Conservation (phyloP, 2,113 vertebrate species). For the Jacana jacana region DNA sequence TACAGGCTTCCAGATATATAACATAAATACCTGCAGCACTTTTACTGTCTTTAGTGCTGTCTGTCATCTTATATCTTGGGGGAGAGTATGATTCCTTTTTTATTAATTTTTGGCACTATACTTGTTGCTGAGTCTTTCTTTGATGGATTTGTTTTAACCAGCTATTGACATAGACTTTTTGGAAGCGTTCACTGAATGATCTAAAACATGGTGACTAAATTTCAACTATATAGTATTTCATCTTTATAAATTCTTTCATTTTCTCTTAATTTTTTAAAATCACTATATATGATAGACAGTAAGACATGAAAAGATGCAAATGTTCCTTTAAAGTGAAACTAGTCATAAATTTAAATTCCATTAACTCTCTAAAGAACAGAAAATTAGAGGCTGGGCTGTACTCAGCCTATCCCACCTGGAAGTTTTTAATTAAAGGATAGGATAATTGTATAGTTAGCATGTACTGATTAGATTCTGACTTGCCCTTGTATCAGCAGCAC, state of each 20-base stretch:
- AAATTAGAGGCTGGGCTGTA: conserved; percentile 13
- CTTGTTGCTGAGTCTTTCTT: not conserved
- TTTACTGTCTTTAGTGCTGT: not conserved
- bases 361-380: not conserved
- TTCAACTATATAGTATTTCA: not conserved
- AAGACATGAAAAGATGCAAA: not conserved
- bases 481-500: not conserved
- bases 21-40: not conserved
- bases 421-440: conserved; percentile 32
- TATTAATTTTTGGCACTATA: not conserved
- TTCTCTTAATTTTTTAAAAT: not conserved
- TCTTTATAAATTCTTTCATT: not conserved
- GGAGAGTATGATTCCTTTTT: not conserved
- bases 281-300: not conserved
- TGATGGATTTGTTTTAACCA: not conserved
- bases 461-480: conserved; percentile 11
- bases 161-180: not conserved
- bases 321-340: not conserved
- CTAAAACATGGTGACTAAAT: not conserved
- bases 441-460: conserved; percentile 19
- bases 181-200: not conserved
- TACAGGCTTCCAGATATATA: not conserved
- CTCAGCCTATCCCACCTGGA: not conserved
- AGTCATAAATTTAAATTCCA: not conserved
- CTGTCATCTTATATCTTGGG: not conserved